These are phyloP conservation scores for Ormyrus pomaceus DNA, from an alignment of 2,888 invertebrate species.

Conservation along the genomic window DNA sequence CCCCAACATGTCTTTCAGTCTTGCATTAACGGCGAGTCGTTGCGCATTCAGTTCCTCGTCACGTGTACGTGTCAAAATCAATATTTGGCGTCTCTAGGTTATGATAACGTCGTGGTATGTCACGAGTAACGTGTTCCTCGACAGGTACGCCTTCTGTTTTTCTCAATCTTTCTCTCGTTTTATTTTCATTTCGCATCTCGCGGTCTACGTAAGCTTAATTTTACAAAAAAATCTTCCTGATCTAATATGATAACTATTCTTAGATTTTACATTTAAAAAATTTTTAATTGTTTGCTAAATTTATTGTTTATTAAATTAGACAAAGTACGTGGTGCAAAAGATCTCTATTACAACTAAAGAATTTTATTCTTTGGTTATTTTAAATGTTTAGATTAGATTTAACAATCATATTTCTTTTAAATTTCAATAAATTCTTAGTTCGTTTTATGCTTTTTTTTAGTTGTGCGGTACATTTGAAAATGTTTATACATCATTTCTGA, in stretches of 20 bases:
- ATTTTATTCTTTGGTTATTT: no score
- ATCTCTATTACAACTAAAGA: no score
- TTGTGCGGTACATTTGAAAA: no score
- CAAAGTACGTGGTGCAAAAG: no score
- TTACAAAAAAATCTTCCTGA: no score
- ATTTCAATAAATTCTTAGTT: no score
- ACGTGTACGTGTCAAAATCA: constrained; percentile 75
- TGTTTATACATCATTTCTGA: no score
- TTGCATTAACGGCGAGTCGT: constrained; percentile 26
- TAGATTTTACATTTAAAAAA: not conserved
- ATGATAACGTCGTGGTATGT: constrained; percentile 69
- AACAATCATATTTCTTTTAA: no score
- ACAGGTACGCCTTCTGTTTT: not conserved
- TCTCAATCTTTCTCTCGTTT: constrained; percentile 2
- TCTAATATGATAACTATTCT: not conserved
- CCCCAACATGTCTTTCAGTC: constrained; percentile 16
- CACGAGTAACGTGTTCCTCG: not conserved
- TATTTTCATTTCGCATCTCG: constrained; percentile 9
- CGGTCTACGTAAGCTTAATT: constrained; percentile 25
- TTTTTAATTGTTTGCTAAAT: no score
- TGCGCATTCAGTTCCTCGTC: constrained; percentile 57
- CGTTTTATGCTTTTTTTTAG: no score
- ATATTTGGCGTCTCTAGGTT: constrained; percentile 75
- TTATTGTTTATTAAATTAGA: no score
- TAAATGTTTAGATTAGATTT: no score